phyloP scores from a whole-genome alignment of 2,113 vertebrate species.

The Suricata suricatta region DNA sequence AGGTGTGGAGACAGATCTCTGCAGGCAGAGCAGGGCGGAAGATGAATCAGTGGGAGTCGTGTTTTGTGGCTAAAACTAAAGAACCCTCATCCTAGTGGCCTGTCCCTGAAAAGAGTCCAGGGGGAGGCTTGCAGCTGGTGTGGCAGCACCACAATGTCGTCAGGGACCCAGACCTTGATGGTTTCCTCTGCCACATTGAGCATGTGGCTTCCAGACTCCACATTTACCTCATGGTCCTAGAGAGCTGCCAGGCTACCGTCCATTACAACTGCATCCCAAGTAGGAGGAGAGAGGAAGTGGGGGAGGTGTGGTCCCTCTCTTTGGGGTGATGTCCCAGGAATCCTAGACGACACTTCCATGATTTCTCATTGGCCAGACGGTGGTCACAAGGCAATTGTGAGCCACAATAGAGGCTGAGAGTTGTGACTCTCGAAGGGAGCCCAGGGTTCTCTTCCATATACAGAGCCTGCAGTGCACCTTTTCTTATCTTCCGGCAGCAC shows the following conservation, averaged over 20 bases:
- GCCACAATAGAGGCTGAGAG: not conserved
- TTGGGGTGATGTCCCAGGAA: not conserved
- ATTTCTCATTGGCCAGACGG: not conserved
- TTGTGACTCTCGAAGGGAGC: not conserved
- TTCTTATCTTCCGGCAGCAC: not conserved
- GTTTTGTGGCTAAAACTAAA: not conserved
- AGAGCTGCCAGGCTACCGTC: not conserved
- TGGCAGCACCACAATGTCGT: not conserved
- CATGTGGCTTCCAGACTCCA: not conserved
- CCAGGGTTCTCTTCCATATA: not conserved
- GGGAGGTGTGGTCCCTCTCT: not conserved
- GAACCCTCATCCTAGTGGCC: not conserved
- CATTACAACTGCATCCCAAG: not conserved
- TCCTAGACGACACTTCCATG: not conserved
- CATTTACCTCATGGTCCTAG: not conserved
- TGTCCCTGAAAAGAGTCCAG: not conserved
- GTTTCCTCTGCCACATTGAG: not conserved
- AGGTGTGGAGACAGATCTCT: not conserved
- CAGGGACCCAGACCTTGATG: not conserved
- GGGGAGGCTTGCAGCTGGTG: not conserved
- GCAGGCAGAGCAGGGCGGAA: not conserved
- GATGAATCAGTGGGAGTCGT: not conserved
- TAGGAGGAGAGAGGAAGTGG: not conserved
- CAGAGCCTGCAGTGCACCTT: not conserved
- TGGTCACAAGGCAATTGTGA: not conserved